Evolutionary conservation across 2,113 vertebrate species (phyloP).

Genomic region (Prietella phreatophila): DNA sequence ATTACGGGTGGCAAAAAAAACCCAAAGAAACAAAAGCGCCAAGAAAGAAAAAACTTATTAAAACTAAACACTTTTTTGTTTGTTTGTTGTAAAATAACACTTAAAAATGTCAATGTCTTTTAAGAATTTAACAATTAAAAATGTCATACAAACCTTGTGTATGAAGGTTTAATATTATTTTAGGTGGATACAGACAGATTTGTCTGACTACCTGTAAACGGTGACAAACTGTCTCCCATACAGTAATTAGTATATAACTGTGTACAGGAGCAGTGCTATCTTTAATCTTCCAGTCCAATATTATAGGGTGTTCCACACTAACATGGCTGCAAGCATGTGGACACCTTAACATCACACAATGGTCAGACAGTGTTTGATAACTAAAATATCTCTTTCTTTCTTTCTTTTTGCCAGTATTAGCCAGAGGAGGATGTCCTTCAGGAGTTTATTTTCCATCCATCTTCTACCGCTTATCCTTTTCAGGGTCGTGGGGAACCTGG

Average conservation of each 20-base stretch:
- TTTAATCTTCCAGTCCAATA: background rate
- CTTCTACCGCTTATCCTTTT: no score
- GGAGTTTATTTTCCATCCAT: no score
- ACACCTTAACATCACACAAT: background rate
- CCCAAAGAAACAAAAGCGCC: background rate
- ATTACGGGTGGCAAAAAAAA: background rate
- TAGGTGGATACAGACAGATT: background rate
- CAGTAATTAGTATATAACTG: no score
- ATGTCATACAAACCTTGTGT: background rate
- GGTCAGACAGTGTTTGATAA: no score
- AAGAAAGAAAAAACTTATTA: background rate
- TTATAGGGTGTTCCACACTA: no score
- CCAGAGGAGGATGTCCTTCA: no score
- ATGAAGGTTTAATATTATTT: background rate
- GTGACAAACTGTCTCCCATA: background rate
- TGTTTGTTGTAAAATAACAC: no score
- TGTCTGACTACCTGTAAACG: background rate
- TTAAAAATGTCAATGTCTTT: background rate
- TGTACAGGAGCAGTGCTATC: background rate
- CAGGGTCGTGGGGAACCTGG: no score
- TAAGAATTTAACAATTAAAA: background rate
- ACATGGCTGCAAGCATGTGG: background rate
- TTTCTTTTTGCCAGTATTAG: no score
- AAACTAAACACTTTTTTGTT: background rate
- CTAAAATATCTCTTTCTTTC: no score